Evolutionary conservation across 2,888 invertebrate species (phyloP).

Genomic region (Schizotus pectinicornis): DNA sequence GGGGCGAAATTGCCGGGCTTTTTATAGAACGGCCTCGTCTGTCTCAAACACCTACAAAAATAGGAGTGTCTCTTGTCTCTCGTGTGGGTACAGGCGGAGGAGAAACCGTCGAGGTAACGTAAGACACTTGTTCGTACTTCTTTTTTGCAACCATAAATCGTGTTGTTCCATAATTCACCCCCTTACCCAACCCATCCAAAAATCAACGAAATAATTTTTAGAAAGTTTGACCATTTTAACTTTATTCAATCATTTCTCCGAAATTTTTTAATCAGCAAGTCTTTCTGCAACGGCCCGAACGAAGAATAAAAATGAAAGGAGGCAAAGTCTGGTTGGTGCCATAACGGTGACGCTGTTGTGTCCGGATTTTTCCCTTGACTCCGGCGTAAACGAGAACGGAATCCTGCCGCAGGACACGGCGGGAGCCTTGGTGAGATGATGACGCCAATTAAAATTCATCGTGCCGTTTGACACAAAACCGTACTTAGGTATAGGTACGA

Average conservation of each 20-base stretch:
- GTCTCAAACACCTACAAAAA: slow-evolving; percentile 22
- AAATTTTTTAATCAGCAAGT: too few relatives aligned
- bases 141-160: too few relatives aligned
- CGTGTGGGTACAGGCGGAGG: not conserved
- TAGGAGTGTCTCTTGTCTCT: slow-evolving; percentile 15
- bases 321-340: too few relatives aligned
- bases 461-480: not conserved
- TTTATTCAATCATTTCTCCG: too few relatives aligned
- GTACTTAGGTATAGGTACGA: slow-evolving; percentile 2
- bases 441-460: slow-evolving; percentile 8
- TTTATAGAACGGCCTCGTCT: slow-evolving; percentile 21
- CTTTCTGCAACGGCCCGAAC: too few relatives aligned
- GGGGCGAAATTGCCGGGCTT: not conserved
- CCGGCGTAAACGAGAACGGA: slow-evolving; percentile 17
- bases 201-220: too few relatives aligned
- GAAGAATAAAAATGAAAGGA: too few relatives aligned
- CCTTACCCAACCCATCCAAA: too few relatives aligned
- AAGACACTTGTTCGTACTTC: not conserved
- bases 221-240: too few relatives aligned
- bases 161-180: too few relatives aligned
- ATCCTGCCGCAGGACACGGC: slow-evolving; percentile 1
- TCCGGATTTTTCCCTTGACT: slow-evolving; percentile 1
- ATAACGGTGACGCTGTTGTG: slow-evolving; percentile 3
- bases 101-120: slow-evolving; percentile 1
- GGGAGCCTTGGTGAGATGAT: too few relatives aligned